These are phyloP conservation scores for Agelastica alni DNA, from an alignment of 2,888 invertebrate species.

Conservation along the genomic window DNA sequence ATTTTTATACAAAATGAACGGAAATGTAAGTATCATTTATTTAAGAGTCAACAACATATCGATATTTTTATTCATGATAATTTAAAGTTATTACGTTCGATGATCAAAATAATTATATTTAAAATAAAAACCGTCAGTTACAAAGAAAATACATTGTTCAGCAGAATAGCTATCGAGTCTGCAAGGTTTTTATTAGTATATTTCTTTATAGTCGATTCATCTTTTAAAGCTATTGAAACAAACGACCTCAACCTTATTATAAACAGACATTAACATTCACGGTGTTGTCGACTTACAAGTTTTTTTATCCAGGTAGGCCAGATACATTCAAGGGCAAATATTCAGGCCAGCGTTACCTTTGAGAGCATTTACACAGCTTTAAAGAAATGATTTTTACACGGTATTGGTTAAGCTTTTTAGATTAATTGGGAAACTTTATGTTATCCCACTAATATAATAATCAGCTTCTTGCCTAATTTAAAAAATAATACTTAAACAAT, in stretches of 20 bases:
- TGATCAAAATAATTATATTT: too few relatives aligned
- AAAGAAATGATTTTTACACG: background rate
- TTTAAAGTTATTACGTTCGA: too few relatives aligned
- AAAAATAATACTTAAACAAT: too few relatives aligned
- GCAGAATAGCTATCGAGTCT: background rate
- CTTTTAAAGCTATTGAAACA: conserved; percentile 13
- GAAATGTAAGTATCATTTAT: too few relatives aligned
- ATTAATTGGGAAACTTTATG: too few relatives aligned
- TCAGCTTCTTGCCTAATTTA: too few relatives aligned
- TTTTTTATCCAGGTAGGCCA: conserved; percentile 29
- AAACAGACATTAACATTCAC: conserved; percentile 29
- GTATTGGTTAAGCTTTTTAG: too few relatives aligned
- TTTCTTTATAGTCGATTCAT: conserved; percentile 8
- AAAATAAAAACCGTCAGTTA: background rate
- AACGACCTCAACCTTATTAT: conserved; percentile 29
- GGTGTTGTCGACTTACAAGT: conserved; percentile 21
- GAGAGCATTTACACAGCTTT: background rate
- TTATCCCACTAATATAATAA: too few relatives aligned
- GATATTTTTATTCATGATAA: too few relatives aligned
- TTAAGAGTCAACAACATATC: too few relatives aligned
- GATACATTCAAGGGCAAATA: conserved; percentile 30
- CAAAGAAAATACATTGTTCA: background rate
- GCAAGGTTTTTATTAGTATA: conserved; percentile 1
- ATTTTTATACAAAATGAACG: too few relatives aligned
- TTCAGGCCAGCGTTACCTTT: conserved; percentile 29